These are phyloP conservation scores for Parnassius smintheus DNA, from an alignment of 2,888 invertebrate genomes.

Conservation along the genomic window DNA sequence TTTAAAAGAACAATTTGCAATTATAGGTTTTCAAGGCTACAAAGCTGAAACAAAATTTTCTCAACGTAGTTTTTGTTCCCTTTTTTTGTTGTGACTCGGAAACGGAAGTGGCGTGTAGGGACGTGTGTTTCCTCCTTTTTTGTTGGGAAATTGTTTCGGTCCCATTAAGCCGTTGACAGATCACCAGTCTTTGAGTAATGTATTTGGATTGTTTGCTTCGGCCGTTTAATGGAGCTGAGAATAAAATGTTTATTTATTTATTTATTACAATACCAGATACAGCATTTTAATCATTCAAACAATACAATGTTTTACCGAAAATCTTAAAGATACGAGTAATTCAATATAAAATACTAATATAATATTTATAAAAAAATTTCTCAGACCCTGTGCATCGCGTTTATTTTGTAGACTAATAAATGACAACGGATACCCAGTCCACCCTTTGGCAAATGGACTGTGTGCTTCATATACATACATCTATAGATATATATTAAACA, in stretches of 20 bases:
- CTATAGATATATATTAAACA: too few relatives aligned
- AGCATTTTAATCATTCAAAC: too few relatives aligned
- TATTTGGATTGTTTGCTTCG: slow-evolving; percentile 59
- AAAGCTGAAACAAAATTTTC: slow-evolving; percentile 65
- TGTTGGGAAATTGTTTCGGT: slow-evolving; percentile 79
- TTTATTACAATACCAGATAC: too few relatives aligned
- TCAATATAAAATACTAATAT: too few relatives aligned
- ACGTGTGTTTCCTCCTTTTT: slow-evolving; percentile 77
- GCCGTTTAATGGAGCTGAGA: slow-evolving; percentile 11
- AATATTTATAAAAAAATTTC: too few relatives aligned
- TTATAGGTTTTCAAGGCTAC: slow-evolving; percentile 34
- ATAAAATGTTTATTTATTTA: slow-evolving; percentile 2
- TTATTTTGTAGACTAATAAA: too few relatives aligned
- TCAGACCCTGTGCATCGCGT: too few relatives aligned
- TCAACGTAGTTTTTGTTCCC: slow-evolving; percentile 60
- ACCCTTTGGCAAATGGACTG: too few relatives aligned
- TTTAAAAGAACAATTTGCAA: slow-evolving; percentile 32
- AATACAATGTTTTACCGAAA: too few relatives aligned
- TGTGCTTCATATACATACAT: too few relatives aligned
- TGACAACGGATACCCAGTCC: too few relatives aligned
- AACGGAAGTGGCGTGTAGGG: slow-evolving; percentile 72
- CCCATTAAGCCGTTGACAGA: slow-evolving; percentile 80
- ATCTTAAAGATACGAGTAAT: too few relatives aligned
- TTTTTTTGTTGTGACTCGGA: slow-evolving; percentile 69
- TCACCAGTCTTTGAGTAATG: slow-evolving; percentile 71